A percentile compares a stretch with the other conserved stretches of the same genome.
phyloP scores from a whole-genome alignment of 2,113 vertebrate genomes.

The Damaliscus lunatus region DNA sequence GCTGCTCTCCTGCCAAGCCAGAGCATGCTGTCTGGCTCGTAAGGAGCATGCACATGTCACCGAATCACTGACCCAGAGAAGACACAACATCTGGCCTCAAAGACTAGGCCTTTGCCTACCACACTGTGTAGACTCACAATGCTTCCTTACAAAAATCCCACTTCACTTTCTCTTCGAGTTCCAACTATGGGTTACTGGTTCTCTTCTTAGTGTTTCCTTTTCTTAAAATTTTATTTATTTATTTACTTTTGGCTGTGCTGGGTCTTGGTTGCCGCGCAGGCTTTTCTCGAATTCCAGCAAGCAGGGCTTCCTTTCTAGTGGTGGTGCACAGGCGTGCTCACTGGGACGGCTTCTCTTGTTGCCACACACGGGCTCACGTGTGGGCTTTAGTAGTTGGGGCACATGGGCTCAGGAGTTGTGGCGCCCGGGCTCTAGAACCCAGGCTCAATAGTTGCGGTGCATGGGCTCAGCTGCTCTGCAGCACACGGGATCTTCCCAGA shows the following conservation, averaged over 20 bases:
- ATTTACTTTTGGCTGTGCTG: background rate
- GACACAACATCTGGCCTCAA: background rate
- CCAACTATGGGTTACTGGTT: background rate
- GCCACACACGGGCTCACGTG: accelerated
- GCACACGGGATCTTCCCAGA: background rate
- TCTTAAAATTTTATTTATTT: background rate
- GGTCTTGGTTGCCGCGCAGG: accelerated
- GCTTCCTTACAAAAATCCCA: background rate
- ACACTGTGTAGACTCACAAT: background rate
- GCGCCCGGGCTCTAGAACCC: background rate
- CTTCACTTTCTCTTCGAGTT: background rate
- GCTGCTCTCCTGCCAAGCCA: background rate
- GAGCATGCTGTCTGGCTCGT: background rate
- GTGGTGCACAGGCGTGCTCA: accelerated
- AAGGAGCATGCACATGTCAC: background rate
- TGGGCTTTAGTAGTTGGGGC: background rate
- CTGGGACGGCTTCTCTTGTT: background rate
- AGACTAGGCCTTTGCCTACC: background rate
- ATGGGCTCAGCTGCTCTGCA: background rate
- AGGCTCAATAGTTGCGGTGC: accelerated
- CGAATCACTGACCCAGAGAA: background rate
- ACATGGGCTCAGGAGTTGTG: background rate
- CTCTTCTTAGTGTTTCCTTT: background rate
- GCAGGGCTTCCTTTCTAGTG: too few species aligned
- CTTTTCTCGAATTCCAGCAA: background rate